A percentile compares a stretch with the other conserved stretches of the same genome.
These are phyloP conservation scores for Morone chrysops DNA, from an alignment of 2,113 vertebrate species.

Conservation along the genomic window DNA sequence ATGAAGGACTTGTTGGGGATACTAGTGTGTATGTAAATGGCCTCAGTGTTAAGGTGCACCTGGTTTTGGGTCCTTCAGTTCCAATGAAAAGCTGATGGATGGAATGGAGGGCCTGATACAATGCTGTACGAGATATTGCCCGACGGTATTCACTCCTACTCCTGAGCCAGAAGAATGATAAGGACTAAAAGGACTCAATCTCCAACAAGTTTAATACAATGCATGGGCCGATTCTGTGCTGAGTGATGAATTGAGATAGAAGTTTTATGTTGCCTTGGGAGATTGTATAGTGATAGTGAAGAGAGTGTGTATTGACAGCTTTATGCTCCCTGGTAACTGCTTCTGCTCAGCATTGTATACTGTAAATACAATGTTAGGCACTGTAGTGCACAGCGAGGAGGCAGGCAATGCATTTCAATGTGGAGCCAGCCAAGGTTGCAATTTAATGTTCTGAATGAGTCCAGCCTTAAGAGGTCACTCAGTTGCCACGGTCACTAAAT, in stretches of 20 bases:
- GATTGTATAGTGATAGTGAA: slow-evolving; percentile 50
- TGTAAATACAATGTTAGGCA: slow-evolving; percentile 56
- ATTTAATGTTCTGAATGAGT: slow-evolving; percentile 63
- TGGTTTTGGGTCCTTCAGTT: slow-evolving; percentile 1
- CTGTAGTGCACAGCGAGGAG: slow-evolving; percentile 38
- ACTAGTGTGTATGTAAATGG: neutral
- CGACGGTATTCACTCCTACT: slow-evolving; percentile 26
- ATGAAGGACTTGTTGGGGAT: neutral
- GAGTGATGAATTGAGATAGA: slow-evolving; percentile 57
- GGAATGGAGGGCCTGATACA: slow-evolving; percentile 11
- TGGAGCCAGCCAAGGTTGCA: slow-evolving; percentile 63
- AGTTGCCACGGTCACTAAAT: slow-evolving; percentile 53
- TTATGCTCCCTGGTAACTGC: slow-evolving; percentile 63
- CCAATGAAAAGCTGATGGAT: slow-evolving; percentile 18
- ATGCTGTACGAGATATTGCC: slow-evolving; percentile 18
- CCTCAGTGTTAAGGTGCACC: neutral
- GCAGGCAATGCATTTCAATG: slow-evolving; percentile 71
- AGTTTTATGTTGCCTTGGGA: slow-evolving; percentile 65
- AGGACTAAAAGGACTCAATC: slow-evolving; percentile 57
- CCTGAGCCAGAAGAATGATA: slow-evolving; percentile 43
- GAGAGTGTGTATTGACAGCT: slow-evolving; percentile 58
- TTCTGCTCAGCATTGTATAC: slow-evolving; percentile 53
- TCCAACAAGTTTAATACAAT: slow-evolving; percentile 47
- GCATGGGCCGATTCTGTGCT: slow-evolving; percentile 30
- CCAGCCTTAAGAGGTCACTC: slow-evolving; percentile 58